Conservation (phyloP, 1,140 invertebrate species). For the Ridgeia piscesae region DNA sequence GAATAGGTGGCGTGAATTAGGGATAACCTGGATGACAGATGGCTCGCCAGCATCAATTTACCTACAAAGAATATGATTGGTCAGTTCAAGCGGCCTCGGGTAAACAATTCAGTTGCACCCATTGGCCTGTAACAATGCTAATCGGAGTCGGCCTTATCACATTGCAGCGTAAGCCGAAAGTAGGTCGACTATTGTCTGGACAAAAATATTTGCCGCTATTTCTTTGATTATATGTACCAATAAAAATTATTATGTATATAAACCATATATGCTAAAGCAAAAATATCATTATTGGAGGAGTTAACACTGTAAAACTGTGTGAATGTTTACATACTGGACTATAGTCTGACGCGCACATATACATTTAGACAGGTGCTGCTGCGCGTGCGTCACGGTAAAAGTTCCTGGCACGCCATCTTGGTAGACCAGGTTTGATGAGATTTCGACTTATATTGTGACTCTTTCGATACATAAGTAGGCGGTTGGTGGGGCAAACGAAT, state of each 20-base stretch:
- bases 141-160: neutral
- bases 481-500: slow-evolving; percentile 3
- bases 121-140: slow-evolving; percentile 5
- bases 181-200: neutral
- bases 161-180: neutral
- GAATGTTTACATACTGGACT: neutral
- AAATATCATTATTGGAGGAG: neutral
- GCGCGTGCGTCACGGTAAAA: neutral
- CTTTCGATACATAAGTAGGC: neutral
- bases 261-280: neutral
- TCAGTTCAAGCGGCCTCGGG: neutral
- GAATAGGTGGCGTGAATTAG: neutral
- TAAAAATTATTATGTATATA: neutral
- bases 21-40: neutral
- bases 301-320: neutral
- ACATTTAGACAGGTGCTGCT: neutral
- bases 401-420: slow-evolving; percentile 3
- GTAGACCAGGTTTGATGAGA: neutral
- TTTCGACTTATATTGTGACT: neutral
- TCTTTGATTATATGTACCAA: neutral
- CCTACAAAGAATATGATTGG: neutral
- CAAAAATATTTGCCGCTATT: neutral
- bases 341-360: neutral
- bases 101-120: neutral
- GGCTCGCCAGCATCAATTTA: neutral